Evolutionary conservation across 2,797 vertebrate species (phyloP), one percentile per base, ranked within the genome.

Genomic region (Anguilla anguilla): DNA sequence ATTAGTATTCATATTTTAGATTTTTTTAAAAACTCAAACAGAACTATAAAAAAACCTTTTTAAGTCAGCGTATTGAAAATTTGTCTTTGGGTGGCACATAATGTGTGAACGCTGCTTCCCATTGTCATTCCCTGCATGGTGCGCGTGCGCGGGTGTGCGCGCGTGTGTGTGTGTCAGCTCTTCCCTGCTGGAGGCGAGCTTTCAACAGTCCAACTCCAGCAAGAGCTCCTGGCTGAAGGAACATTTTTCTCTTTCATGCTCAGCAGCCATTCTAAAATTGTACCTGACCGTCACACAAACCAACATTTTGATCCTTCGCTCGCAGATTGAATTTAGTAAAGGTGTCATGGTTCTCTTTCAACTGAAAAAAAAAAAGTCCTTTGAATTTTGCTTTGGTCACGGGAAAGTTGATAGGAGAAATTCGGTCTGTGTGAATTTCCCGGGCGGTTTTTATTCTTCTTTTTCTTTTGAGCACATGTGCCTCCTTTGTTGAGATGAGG

Each of bases 211-310:
- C 17, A 6, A 46, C 17, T 43, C 74, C 28, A 35, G 35, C 28
- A 77, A 17, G 10, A 79, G 39, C 10, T 79, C 13, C 74, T 79
- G 74, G 74, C 74, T 43, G 74, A 79, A 6, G 5, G 74, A 79
- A 79, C 74, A 79, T 79, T 79, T 43, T 79, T 46, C 86, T 53
- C 43, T 39, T n/a, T 57, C 55, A 57, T 84, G 83, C 55, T 31
- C 28, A n/a, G 3, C n/a, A 57, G 83, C 51, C 19, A 57, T 57
- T 84, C 7, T 57, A 28, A 57, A 84, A 84, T 57, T 55, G 83
- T 84, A 84, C 55, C 49, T 55, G 49, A 28, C 53, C 53, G 25
- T 9, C 46, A 82, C 61, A 59, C 17, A 39, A 67, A 69, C n/a
- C 15, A 11, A n/a, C 79, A 69, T 64, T 83, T 35, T 31, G n/a